These are phyloP conservation scores for Leistus spinibarbis DNA, from an alignment of 2,888 invertebrate genomes.

Conservation along the genomic window DNA sequence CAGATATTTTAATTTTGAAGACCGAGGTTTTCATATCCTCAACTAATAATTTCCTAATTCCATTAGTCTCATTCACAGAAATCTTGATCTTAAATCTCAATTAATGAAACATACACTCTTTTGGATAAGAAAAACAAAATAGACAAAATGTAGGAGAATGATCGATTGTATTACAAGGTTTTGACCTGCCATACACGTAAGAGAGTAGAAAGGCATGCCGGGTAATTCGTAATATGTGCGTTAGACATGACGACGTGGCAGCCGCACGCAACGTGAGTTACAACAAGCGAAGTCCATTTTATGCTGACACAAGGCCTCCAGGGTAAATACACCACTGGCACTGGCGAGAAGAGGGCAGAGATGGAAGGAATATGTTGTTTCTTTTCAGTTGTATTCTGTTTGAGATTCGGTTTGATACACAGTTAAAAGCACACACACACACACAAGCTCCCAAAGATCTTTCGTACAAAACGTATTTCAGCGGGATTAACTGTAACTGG, in stretches of 20 bases:
- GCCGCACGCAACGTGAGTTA: neutral
- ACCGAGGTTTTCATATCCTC: too few relatives aligned
- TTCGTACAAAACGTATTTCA: neutral
- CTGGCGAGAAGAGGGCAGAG: too few relatives aligned
- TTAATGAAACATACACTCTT: neutral
- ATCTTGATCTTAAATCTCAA: neutral
- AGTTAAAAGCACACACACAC: neutral
- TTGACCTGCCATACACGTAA: neutral
- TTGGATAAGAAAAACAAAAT: neutral
- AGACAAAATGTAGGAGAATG: neutral
- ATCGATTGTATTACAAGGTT: neutral
- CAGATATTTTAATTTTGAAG: too few relatives aligned
- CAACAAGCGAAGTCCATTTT: neutral
- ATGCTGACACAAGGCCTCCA: neutral
- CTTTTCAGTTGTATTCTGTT: neutral
- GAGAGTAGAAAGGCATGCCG: neutral
- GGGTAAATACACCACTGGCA: neutral
- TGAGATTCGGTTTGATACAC: neutral
- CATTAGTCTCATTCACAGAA: neutral
- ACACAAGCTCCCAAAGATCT: neutral
- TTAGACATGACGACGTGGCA: neutral
- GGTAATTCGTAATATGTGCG: neutral
- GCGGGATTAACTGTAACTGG: neutral
- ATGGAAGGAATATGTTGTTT: neutral
- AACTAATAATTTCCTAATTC: neutral